Base-by-base conservation (phyloP, 2,888 invertebrate species). In the Trachelus troglodyta region DNA sequence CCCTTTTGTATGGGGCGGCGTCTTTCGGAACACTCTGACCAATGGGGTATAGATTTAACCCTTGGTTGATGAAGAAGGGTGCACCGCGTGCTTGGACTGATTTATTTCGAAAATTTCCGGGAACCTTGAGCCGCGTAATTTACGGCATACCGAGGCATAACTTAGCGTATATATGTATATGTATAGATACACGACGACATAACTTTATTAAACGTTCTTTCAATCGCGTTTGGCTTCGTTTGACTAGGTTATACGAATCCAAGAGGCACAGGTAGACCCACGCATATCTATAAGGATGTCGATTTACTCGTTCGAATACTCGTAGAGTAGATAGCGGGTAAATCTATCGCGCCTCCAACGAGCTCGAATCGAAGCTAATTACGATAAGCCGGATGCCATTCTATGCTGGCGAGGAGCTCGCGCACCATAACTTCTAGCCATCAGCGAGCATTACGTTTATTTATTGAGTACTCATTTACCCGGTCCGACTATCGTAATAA, bases 401-500 rank as follows among this genome's bases (percentile, higher is more conserved):
- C 79, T 76, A 80, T 78, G 81, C 80, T 82, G 79, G 80, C 77
- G 74, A 75, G 69, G 12, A 35, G 74, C 71, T 69, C 33, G 37
- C 23, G 76, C 81, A 73, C 76, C 71, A 77, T 81, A 82, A 79
- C 79, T 83, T 79, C 79, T 81, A 81, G 79, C 82, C 83, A 85
- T 81, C 81, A 80, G 78, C 81, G 77, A 33, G 33, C 81, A 84
- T 85, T 81, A 81, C 81, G 40, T 76, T 85, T 82, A 83, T 82
- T 84, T 83, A 83, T 85, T 82, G 83, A 79, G 78, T 79, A 79
- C 79, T 77, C 75, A 77, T 80, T 79, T 76, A 37, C 34, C 37
- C 40, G 35, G 40, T 12, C 73, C 78, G 75, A 78, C 76, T 79
- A 80, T 82, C 77, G 85, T 79, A 83, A 87, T 86, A 86, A 87